These are phyloP conservation scores for Tribolium castaneum DNA, from an alignment of 1,140 invertebrate species.

Conservation along the genomic window DNA sequence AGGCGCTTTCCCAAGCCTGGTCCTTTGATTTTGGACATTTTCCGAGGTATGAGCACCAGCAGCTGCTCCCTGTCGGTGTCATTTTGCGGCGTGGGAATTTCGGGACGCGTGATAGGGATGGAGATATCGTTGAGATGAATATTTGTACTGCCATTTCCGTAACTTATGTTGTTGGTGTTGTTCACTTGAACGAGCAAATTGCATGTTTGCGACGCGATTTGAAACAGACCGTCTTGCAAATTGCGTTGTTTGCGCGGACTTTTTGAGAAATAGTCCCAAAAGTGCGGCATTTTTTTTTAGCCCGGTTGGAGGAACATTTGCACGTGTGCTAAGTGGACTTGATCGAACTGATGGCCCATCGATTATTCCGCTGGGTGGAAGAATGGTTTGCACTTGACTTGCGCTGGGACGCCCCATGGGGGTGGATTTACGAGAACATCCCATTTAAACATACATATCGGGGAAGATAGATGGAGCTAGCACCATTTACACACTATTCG, in stretches of 20 bases:
- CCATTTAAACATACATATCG: not conserved
- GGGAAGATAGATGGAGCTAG: too few relatives aligned
- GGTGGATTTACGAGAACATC: not conserved
- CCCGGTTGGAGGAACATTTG: slow-evolving; percentile 43
- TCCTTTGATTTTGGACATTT: slow-evolving; percentile 45
- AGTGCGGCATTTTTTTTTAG: slow-evolving; percentile 65
- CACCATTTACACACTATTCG: too few relatives aligned
- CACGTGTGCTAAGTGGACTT: not conserved
- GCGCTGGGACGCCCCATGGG: not conserved
- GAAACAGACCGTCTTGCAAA: slow-evolving; percentile 76
- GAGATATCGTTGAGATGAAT: slow-evolving; percentile 67
- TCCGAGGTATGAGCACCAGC: slow-evolving; percentile 57
- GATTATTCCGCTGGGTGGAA: not conserved
- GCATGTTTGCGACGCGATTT: slow-evolving; percentile 78
- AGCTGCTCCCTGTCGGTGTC: slow-evolving; percentile 57
- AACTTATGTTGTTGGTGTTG: slow-evolving; percentile 78
- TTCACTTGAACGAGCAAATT: slow-evolving; percentile 79
- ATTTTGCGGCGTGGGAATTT: not conserved
- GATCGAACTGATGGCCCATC: slow-evolving; percentile 5
- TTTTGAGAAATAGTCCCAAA: slow-evolving; percentile 70
- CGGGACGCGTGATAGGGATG: not conserved
- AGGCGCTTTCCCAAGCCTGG: slow-evolving; percentile 55
- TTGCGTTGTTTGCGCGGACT: slow-evolving; percentile 66
- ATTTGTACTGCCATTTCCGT: slow-evolving; percentile 72
- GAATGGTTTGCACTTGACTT: not conserved